Percentiles rank a stretch among this genome's conserved stretches.
phyloP scores from a whole-genome alignment of 2,113 vertebrate species.

The Pongo pygmaeus region DNA sequence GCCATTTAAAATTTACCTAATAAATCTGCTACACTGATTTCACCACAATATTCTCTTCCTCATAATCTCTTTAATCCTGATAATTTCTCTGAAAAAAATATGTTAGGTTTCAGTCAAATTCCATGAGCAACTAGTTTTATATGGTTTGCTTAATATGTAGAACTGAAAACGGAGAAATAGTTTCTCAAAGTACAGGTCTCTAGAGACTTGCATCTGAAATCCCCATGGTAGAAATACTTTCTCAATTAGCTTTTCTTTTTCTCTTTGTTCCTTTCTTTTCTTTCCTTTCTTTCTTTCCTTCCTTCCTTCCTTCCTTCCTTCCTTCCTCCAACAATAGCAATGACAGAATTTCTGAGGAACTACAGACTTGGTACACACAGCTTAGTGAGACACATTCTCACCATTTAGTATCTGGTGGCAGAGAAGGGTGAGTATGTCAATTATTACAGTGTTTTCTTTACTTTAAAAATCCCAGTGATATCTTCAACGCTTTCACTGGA shows the following conservation, averaged over 20 bases:
- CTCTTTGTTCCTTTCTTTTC: not conserved
- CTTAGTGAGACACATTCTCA: not conserved
- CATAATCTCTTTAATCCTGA: constrained; percentile 3
- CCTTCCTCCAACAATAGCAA: not conserved
- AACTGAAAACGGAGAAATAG: not conserved
- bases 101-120: not conserved
- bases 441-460: not conserved
- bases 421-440: not conserved
- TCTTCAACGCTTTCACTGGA: constrained; percentile 12
- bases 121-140: not conserved
- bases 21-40: constrained; percentile 45
- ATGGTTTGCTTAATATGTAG: not conserved
- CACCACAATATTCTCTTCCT: not conserved
- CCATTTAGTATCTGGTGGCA: not conserved
- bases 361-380: not conserved
- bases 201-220: not conserved
- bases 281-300: too few species aligned
- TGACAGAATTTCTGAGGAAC: not conserved
- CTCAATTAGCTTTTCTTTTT: not conserved
- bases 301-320: too few species aligned
- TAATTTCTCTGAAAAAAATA: not conserved
- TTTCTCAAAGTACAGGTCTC: not conserved
- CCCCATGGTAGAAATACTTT: not conserved
- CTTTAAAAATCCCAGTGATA: not conserved
- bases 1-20: constrained; percentile 42